A percentile compares a stretch with the other conserved stretches of the same genome.
These are phyloP conservation scores for Troilus luridus DNA, from an alignment of 2,888 invertebrate genomes.

Conservation along the genomic window DNA sequence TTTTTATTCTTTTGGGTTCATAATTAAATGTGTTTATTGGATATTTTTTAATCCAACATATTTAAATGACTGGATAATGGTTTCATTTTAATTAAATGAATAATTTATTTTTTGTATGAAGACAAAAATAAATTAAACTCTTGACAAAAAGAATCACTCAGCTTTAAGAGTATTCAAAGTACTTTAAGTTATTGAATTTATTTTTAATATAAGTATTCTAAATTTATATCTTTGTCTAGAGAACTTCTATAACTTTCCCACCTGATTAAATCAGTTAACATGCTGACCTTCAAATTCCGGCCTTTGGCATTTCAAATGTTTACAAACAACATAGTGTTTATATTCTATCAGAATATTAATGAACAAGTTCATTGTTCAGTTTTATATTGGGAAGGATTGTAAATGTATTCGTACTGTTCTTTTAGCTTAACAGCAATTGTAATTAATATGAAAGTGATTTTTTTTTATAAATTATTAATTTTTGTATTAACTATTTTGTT, in stretches of 20 bases:
- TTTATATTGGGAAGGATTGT: not conserved
- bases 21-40: not conserved
- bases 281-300: not conserved
- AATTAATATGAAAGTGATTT: not conserved
- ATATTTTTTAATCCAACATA: not conserved
- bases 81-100: not conserved
- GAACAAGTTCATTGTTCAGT: not conserved
- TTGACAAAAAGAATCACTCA: not conserved
- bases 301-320: not conserved
- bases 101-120: not conserved
- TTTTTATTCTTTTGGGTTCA: not conserved
- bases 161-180: not conserved
- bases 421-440: not conserved
- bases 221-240: not conserved
- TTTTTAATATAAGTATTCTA: not conserved
- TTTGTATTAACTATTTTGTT: not conserved
- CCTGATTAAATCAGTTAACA: not conserved
- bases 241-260: not conserved
- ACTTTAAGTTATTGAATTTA: not conserved
- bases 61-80: not conserved
- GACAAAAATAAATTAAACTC: too few species aligned
- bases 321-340: not conserved
- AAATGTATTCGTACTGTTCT: not conserved
- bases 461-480: not conserved
- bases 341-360: not conserved